Conservation (phyloP, 2,113 vertebrate genomes). For the Corvus moneduloides region DNA sequence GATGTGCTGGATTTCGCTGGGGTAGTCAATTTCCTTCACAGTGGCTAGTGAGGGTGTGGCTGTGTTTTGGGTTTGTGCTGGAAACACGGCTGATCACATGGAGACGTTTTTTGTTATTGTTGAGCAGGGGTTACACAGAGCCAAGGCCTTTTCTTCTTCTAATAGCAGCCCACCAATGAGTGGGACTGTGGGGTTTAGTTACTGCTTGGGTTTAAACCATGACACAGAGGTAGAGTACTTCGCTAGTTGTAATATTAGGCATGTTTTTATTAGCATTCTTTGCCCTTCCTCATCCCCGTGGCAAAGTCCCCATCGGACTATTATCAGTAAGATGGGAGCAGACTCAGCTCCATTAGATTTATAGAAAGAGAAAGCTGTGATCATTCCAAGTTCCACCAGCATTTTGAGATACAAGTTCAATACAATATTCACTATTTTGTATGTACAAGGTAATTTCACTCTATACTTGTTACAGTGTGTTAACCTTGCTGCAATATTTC, state of each 20-base stretch:
- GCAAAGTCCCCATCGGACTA: neutral
- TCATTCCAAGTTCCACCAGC: neutral
- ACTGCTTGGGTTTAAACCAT: neutral
- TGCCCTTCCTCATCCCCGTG: neutral
- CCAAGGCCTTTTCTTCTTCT: neutral
- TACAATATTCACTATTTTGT: neutral
- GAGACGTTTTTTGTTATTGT: neutral
- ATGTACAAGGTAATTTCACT: neutral
- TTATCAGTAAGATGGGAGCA: neutral
- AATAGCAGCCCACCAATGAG: neutral
- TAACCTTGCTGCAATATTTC: conserved; percentile 1
- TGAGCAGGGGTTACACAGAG: neutral
- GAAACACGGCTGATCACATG: neutral
- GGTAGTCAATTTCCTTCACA: neutral
- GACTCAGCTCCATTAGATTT: neutral
- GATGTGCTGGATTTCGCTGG: neutral
- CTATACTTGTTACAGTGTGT: neutral
- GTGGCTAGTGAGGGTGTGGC: neutral
- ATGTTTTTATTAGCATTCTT: neutral
- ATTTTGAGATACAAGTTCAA: neutral
- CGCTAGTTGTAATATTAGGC: neutral
- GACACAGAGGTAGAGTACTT: neutral
- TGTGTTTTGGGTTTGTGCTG: neutral
- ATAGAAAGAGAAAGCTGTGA: neutral
- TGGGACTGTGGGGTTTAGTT: neutral